A percentile compares a stretch with the other conserved stretches of the same genome.
Conservation (phyloP, 2,113 vertebrate genomes). For the Brachypodius melanocephalos region DNA sequence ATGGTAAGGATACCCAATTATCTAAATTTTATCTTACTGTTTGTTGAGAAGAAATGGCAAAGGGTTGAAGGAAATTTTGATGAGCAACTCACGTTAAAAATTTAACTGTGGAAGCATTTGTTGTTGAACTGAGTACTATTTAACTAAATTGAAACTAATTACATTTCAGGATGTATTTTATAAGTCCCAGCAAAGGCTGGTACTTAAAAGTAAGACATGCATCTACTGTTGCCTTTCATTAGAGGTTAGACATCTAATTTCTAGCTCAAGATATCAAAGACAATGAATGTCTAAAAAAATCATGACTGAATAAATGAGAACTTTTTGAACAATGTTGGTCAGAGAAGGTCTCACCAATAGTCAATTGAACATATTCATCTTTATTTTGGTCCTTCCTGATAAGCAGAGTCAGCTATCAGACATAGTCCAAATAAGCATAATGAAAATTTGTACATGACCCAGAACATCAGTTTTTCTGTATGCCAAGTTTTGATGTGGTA, state of each 20-base stretch:
- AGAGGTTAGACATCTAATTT: conserved; percentile 9
- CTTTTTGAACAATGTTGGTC: background rate
- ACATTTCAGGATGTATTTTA: background rate
- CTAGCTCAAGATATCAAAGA: background rate
- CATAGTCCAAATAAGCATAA: background rate
- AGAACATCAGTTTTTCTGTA: background rate
- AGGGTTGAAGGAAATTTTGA: background rate
- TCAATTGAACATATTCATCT: background rate
- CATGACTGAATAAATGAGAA: background rate
- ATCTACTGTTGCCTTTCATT: background rate
- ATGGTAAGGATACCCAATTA: conserved; percentile 2
- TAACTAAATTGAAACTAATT: background rate
- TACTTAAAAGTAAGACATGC: background rate
- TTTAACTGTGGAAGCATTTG: background rate
- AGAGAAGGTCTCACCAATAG: background rate
- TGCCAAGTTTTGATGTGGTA: background rate
- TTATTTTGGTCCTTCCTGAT: background rate
- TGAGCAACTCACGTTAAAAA: background rate
- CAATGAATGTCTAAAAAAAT: background rate
- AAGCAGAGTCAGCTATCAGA: background rate
- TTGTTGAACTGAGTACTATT: background rate
- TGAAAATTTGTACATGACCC: rapidly evolving
- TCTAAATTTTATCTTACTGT: conserved; percentile 8
- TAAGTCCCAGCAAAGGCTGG: background rate
- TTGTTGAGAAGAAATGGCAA: conserved; percentile 1